Conservation (phyloP, 1,140 invertebrate species). For the Rhagoletis zephyria region DNA sequence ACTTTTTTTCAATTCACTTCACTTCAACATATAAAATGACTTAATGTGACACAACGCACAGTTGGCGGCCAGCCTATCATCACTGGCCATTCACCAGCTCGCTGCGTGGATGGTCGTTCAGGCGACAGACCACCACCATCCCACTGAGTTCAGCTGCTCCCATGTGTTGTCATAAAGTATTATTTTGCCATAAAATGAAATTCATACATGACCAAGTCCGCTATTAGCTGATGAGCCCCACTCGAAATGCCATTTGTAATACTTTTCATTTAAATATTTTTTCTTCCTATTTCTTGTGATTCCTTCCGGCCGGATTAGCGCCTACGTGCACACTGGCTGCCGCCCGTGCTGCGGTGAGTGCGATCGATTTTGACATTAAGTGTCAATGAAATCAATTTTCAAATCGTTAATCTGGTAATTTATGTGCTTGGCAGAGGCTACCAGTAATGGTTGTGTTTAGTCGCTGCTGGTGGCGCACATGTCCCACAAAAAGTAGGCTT, state of each 20-base stretch:
- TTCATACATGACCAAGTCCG: slow-evolving; percentile 46
- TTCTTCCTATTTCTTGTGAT: slow-evolving; percentile 4
- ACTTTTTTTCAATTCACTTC: slow-evolving; percentile 15
- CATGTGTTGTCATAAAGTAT: slow-evolving; percentile 51
- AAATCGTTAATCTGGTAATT: slow-evolving; percentile 71
- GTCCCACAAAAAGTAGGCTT: background rate
- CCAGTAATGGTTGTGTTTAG: slow-evolving; percentile 32
- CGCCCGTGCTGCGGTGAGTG: slow-evolving; percentile 5
- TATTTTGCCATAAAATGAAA: slow-evolving; percentile 51
- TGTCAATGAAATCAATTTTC: slow-evolving; percentile 71
- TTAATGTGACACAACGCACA: slow-evolving; percentile 55
- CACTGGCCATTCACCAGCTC: background rate
- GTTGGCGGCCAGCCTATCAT: background rate
- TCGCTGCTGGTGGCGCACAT: slow-evolving; percentile 21
- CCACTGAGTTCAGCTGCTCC: background rate
- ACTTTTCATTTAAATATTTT: background rate
- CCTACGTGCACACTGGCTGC: slow-evolving; percentile 53
- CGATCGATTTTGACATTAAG: slow-evolving; percentile 68
- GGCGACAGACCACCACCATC: background rate
- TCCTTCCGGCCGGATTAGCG: slow-evolving; percentile 5
- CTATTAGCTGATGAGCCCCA: slow-evolving; percentile 32
- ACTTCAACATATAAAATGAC: slow-evolving; percentile 55
- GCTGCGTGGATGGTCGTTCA: background rate
- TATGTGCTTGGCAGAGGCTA: slow-evolving; percentile 58
- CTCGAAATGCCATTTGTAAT: background rate